Evolutionary conservation across 2,797 vertebrate genomes (phyloP).

Genomic region (Lepidocolaptes lacrymiger): DNA sequence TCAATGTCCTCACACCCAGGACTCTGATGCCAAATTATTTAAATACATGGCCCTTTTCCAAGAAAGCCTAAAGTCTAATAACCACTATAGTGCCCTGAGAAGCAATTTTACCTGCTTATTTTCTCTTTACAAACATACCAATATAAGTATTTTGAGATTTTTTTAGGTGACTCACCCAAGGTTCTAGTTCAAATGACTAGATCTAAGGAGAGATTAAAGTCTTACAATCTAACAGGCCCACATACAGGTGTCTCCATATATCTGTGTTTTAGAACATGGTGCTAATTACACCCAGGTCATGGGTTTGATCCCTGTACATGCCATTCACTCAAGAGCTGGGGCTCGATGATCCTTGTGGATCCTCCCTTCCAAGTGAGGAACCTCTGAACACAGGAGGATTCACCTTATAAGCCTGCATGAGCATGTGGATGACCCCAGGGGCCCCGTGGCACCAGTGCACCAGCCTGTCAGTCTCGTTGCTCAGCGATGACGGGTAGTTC

Average conservation of each 20-base stretch:
- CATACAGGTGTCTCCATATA: background rate
- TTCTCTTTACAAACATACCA: background rate
- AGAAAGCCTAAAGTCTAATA: background rate
- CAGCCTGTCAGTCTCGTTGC: constrained; percentile 93
- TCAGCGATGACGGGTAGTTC: constrained; percentile 94
- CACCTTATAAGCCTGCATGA: constrained; percentile 91
- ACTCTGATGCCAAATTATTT: background rate
- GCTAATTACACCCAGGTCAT: too few relatives aligned
- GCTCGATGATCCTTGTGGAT: background rate
- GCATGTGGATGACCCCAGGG: constrained; percentile 90
- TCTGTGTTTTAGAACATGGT: too few relatives aligned
- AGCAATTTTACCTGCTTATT: background rate
- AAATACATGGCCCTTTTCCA: background rate
- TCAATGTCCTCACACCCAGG: background rate
- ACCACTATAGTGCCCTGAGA: background rate
- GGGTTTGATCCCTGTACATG: too few relatives aligned
- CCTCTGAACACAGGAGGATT: background rate
- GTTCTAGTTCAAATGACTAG: background rate
- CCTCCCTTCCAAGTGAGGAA: too few relatives aligned
- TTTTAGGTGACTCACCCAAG: background rate
- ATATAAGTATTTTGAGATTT: background rate
- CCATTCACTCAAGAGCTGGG: too few relatives aligned
- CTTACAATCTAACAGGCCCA: background rate
- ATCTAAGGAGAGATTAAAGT: background rate
- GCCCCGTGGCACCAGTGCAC: constrained; percentile 98